Evolutionary conservation across 2,113 vertebrate genomes (phyloP).

Genomic region (Tautogolabrus adspersus): DNA sequence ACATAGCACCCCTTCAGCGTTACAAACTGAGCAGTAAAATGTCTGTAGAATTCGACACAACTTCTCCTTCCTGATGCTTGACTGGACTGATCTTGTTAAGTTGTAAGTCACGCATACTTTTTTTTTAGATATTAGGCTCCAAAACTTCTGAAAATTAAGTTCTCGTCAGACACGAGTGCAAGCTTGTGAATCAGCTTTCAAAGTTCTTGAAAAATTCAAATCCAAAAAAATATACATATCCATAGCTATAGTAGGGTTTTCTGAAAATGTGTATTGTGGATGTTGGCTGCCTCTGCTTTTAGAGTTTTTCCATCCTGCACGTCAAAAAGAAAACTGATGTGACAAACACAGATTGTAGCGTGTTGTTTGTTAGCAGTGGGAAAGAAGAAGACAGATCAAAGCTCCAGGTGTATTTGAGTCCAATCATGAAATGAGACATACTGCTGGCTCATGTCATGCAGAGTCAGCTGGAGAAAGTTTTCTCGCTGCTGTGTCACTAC

Average conservation of each 20-base stretch:
- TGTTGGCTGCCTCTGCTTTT: background rate
- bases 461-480: slow-evolving; percentile 64
- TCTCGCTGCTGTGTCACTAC: slow-evolving; percentile 16
- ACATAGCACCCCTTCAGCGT: slow-evolving; percentile 9
- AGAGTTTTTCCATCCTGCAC: background rate
- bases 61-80: slow-evolving; percentile 3
- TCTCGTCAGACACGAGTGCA: background rate
- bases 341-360: slow-evolving; percentile 15
- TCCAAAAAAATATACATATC: background rate
- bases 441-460: slow-evolving; percentile 49
- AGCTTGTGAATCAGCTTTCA: background rate
- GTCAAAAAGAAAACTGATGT: slow-evolving; percentile 18
- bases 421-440: slow-evolving; percentile 58
- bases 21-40: background rate
- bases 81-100: slow-evolving; percentile 14
- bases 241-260: background rate
- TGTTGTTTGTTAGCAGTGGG: slow-evolving; percentile 48
- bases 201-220: background rate
- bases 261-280: background rate
- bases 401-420: slow-evolving; percentile 56
- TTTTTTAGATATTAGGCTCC: background rate
- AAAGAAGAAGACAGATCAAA: slow-evolving; percentile 44
- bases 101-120: no score
- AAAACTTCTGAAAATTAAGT: background rate
- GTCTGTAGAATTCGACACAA: background rate